A percentile compares a stretch with the other conserved stretches of the same genome.
Conservation (phyloP, 2,797 vertebrate genomes). For the Anguilla pacifica region DNA sequence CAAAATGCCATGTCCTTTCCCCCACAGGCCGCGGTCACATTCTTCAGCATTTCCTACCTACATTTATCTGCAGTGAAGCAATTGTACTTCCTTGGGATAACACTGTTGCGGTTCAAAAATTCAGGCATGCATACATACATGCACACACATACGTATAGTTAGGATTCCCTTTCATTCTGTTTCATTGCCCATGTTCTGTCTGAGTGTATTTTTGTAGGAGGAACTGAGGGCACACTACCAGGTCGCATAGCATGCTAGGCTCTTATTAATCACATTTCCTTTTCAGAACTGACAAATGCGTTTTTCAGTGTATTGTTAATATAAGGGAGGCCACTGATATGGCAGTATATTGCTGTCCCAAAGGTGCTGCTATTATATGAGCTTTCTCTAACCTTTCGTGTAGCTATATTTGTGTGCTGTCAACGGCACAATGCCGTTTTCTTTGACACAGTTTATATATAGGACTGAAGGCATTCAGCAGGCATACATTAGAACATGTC, state of each 20-base stretch:
- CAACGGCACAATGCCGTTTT: background rate
- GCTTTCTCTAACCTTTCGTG: background rate
- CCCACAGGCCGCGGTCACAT: background rate
- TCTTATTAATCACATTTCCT: background rate
- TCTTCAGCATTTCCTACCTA: background rate
- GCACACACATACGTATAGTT: background rate
- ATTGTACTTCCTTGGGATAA: background rate
- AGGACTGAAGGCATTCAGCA: background rate
- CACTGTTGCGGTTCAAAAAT: background rate
- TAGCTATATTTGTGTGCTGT: background rate
- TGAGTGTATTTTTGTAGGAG: background rate
- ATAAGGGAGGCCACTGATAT: background rate
- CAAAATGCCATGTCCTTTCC: background rate
- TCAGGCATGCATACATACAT: background rate
- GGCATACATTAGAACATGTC: slow-evolving; percentile 22
- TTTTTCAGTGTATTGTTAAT: background rate
- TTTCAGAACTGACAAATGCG: background rate
- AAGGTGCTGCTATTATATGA: background rate
- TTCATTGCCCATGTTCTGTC: background rate
- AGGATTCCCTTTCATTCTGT: background rate
- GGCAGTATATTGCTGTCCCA: background rate
- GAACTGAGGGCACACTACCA: background rate
- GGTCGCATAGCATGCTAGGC: background rate
- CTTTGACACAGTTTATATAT: background rate
- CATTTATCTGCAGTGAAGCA: background rate